Evolutionary conservation across 2,797 vertebrate genomes (phyloP), one percentile per base, ranked within the genome.

Genomic region (Hylomyscus alleni): DNA sequence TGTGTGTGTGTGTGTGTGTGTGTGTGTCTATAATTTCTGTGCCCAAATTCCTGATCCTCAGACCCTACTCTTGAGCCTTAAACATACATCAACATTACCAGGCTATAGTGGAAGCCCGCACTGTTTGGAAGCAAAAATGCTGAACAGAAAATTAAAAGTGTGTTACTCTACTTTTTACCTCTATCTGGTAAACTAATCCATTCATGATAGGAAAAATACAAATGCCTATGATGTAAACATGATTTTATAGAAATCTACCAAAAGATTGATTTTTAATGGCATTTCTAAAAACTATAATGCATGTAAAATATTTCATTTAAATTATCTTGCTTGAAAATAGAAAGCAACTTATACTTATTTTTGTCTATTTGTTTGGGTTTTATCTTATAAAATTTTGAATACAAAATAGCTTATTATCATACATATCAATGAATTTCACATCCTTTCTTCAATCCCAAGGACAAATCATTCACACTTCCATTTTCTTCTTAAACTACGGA

Each of bases 401-500:
- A 54, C 60, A 56, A 85, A 84, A 85, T 73, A 14, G 0, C 9
- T 92, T 94, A 65, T 78, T 73, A 15, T 7, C 52, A 37, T 62
- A 88, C 62, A 72, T 84, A 24, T 72, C 56, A 77, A 26, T 75
- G 7, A 29, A 8, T 2, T 81, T 85, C 26, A 52, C 1, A 24
- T 82, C 11, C 29, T 81, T 75, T 40, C 4, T 90, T 93, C 58
- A 76, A n/a, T 40, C 1, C 72, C 19, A 56, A 26, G 72, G 37
- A 31, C 54, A 87, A 96, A 90, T 31, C 73, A 75, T 56, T 69
- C 44, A 92, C 75, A 80, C 6, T 2, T 56, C 4, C 8, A 47
- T 86, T 94, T 87, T 29, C 15, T 89, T 80, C 73, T 60, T 93
- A 89, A 81, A 78, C 58, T 56, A 62, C 15, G 81, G 26, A 76